Base-by-base conservation (phyloP, 2,888 invertebrate species). In the Lasioglossum villosulum region DNA sequence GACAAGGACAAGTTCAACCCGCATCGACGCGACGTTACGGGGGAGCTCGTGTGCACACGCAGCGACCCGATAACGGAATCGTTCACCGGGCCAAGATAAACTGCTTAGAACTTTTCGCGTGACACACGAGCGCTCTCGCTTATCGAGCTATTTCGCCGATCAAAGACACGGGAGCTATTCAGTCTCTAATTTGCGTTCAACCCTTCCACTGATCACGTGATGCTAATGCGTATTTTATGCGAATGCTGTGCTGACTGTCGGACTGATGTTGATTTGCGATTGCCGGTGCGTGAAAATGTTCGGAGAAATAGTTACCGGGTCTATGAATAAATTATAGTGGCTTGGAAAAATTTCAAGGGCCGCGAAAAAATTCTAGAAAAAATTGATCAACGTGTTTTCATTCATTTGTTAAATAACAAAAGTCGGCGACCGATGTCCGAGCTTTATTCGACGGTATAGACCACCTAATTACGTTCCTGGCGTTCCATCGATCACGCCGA, bases 401-500 rank as follows among this genome's bases (percentile, higher is more conserved):
- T n/a, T n/a, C n/a, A n/a, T n/a, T n/a, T n/a, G n/a, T 52, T 30
- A 70, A 82, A 48, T 71, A 71, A 71, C 75, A 14, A 59, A 19
- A 30, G 75, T 72, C 52, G n/a, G 63, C 39, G 30, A 39, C 4
- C 12, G 34, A 23, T 8, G n/a, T 66, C 37, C 71, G 42, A 52
- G 75, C 30, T 82, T 78, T 66, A 45, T 70, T 27, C 75, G 23
- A 34, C 52, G 71, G 52, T 70, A 71, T 30, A 30, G n/a, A 16
- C 71, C 70, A 83, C 52, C 83, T 83, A 85, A 85, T 85, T 83
- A 85, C 73, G 68, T 70, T 59, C 45, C 39, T 52, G 52, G 59
- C 79, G 79, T 81, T 63, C 78, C 73, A 86, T 84, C 81, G 81
- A 86, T 84, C 84, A 80, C 66, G 14, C 27, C 39, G 52, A 1